Conservation (phyloP, 1,140 invertebrate genomes). For the Lineus longissimus region DNA sequence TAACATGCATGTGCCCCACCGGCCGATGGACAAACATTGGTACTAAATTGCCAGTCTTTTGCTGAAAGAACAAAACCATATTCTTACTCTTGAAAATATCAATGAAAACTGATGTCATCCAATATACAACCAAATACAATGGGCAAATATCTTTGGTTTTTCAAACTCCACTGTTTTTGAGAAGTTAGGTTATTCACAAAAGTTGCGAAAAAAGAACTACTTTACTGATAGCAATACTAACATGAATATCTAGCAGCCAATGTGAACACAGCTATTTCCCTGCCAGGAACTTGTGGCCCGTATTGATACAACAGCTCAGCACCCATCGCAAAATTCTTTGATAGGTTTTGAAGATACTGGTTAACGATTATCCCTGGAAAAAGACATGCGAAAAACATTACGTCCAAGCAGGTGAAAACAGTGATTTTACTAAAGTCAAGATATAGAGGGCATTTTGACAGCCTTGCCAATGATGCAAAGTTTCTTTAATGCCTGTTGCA, state of each 20-base stretch:
- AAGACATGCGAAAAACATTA: neutral
- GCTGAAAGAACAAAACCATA: constrained; percentile 40
- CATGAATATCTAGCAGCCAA: constrained; percentile 75
- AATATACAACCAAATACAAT: neutral
- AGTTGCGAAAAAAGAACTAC: too few relatives aligned
- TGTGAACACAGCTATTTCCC: constrained; percentile 77
- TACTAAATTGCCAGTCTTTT: constrained; percentile 60
- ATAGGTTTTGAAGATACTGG: constrained; percentile 89
- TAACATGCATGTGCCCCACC: constrained; percentile 84
- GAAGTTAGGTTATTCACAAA: too few relatives aligned
- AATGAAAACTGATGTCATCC: neutral
- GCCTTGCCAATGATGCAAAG: too few relatives aligned
- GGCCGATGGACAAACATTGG: constrained; percentile 72
- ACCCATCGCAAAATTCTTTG: constrained; percentile 75
- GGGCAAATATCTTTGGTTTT: neutral
- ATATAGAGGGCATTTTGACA: neutral
- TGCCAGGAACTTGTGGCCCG: constrained; percentile 76
- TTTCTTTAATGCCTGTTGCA: too few relatives aligned
- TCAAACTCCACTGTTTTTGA: neutral
- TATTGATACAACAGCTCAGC: constrained; percentile 90
- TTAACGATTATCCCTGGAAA: constrained; percentile 73
- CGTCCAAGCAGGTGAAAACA: neutral
- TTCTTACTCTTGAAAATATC: neutral
- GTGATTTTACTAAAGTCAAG: neutral
- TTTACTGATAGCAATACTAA: too few relatives aligned